Percentiles rank a stretch among this genome's conserved stretches.
Conservation (phyloP, 2,113 vertebrate genomes). For the Actenoides lindsayi region DNA sequence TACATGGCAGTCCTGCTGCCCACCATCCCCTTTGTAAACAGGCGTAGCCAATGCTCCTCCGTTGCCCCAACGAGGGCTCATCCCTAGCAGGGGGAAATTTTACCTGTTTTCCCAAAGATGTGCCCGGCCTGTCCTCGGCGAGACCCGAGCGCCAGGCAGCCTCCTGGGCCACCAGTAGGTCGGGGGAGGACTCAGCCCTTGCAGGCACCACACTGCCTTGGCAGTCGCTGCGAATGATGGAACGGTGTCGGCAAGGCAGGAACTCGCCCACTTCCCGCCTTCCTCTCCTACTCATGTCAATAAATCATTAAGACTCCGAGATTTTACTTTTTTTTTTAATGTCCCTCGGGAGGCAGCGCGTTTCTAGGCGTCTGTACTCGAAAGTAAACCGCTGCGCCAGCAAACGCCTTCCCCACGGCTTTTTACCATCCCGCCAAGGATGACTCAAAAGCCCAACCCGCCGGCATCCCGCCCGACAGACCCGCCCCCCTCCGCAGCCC, state of each 20-base stretch:
- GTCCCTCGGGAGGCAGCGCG: no score
- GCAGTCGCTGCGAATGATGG: background rate
- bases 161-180: no score
- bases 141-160: background rate
- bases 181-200: background rate
- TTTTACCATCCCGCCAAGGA: fast-evolving
- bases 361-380: fast-evolving
- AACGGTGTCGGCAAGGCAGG: fast-evolving
- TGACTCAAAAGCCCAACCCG: background rate
- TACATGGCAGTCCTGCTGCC: background rate
- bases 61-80: fast-evolving
- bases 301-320: background rate
- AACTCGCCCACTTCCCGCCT: fast-evolving
- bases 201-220: fast-evolving
- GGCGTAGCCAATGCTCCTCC: background rate
- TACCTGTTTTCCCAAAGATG: fast-evolving
- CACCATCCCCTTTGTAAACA: background rate
- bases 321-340: background rate
- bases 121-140: background rate
- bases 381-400: background rate
- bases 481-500: background rate
- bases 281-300: background rate
- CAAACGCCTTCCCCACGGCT: background rate
- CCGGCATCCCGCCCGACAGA: no score
- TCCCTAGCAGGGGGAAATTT: background rate